Evolutionary conservation across 2,113 vertebrate species (phyloP).

Genomic region (Oxyura jamaicensis): DNA sequence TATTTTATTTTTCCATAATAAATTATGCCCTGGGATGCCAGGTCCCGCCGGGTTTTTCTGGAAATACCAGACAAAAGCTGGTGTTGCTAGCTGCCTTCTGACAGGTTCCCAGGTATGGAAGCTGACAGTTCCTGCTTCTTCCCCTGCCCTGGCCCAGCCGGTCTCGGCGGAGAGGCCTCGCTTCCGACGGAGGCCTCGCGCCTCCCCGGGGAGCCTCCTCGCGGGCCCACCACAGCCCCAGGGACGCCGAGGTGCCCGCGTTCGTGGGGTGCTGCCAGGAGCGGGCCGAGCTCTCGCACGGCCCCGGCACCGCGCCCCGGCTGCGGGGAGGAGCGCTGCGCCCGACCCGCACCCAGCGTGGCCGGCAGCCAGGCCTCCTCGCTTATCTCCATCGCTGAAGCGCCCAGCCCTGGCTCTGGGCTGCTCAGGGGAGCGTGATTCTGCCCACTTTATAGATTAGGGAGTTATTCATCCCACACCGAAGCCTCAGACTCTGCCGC

Average conservation of each 20-base stretch:
- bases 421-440: conserved; percentile 7
- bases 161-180: not conserved
- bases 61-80: conserved; percentile 73
- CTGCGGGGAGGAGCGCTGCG: conserved; percentile 2
- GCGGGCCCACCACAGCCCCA: fast-evolving
- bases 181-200: not conserved
- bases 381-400: conserved; percentile 55
- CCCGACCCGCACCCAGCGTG: conserved; percentile 11
- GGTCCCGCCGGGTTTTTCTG: conserved; percentile 72
- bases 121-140: conserved; percentile 23
- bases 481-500: conserved; percentile 34
- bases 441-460: conserved; percentile 50
- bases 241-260: not conserved
- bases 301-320: not conserved
- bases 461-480: conserved; percentile 56
- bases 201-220: not conserved
- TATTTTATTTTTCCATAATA: conserved; percentile 82
- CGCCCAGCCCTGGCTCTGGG: conserved; percentile 38
- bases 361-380: conserved; percentile 38
- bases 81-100: conserved; percentile 65
- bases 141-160: not conserved
- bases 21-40: conserved; percentile 75
- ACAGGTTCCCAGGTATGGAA: conserved; percentile 64
- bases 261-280: not conserved
- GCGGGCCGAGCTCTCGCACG: not conserved